These are phyloP conservation scores for Patella ulyssiponensis DNA, from an alignment of 2,888 invertebrate species.

Conservation along the genomic window DNA sequence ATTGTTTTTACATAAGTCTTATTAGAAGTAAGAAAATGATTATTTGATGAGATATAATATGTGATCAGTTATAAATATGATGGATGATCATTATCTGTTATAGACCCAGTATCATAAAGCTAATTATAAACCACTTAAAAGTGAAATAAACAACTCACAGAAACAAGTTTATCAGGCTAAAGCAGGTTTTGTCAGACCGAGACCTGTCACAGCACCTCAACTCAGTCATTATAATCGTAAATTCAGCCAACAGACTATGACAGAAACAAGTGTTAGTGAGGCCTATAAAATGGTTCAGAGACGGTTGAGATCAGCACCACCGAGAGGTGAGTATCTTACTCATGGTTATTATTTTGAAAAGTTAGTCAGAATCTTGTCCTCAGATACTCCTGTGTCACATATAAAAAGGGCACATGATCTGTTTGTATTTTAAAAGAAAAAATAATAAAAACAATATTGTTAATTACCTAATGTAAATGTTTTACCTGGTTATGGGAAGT, in stretches of 20 bases:
- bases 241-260: not conserved
- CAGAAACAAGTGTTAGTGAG: constrained; percentile 20
- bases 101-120: constrained; percentile 58
- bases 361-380: too few species aligned
- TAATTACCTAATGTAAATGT: too few species aligned
- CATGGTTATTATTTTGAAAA: too few species aligned
- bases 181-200: constrained; percentile 60
- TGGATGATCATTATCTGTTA: not conserved
- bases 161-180: constrained; percentile 53
- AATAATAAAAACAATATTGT: too few species aligned
- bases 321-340: constrained; percentile 23
- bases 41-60: not conserved
- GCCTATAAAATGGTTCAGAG: constrained; percentile 36
- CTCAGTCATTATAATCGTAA: constrained; percentile 43
- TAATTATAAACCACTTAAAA: constrained; percentile 52
- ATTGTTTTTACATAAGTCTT: not conserved
- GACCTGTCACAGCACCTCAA: constrained; percentile 63
- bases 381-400: too few species aligned
- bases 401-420: too few species aligned
- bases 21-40: not conserved
- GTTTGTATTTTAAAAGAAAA: too few species aligned
- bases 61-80: constrained; percentile 6
- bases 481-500: too few species aligned
- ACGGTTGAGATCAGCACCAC: constrained; percentile 40
- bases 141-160: constrained; percentile 56